A percentile compares a stretch with the other conserved stretches of the same genome.
phyloP scores from a whole-genome alignment of 2,888 invertebrate species.

The Zygaena filipendulae region DNA sequence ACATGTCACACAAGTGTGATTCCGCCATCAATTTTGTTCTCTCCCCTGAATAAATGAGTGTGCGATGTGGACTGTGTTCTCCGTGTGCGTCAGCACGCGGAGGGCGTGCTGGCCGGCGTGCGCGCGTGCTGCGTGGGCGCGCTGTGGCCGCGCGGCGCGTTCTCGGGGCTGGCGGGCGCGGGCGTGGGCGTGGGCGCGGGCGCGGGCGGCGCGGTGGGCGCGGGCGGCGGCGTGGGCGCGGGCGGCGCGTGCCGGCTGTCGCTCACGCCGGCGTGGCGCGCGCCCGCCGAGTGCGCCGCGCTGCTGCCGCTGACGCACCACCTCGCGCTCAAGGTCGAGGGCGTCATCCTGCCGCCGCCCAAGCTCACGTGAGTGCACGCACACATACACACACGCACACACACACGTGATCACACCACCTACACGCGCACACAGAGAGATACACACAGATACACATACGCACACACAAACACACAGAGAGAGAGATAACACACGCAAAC shows the following conservation, averaged over 20 bases:
- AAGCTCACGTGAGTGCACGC: constrained; percentile 80
- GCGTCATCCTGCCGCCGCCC: constrained; percentile 80
- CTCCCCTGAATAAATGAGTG: too few species aligned
- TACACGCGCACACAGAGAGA: not conserved
- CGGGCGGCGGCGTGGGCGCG: constrained; percentile 83
- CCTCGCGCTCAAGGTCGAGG: constrained; percentile 93
- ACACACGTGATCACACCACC: not conserved
- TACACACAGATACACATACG: too few species aligned
- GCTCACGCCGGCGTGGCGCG: constrained; percentile 44
- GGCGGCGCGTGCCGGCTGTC: constrained; percentile 58
- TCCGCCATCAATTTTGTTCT: too few species aligned
- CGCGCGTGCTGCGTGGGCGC: constrained; percentile 73
- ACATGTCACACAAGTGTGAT: too few species aligned
- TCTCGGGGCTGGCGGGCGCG: constrained; percentile 82
- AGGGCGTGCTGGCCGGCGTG: constrained; percentile 37
- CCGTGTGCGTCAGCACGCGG: too few species aligned
- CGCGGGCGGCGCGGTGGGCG: too few species aligned
- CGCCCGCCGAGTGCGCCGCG: constrained; percentile 84
- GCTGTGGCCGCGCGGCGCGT: constrained; percentile 84
- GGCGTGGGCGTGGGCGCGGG: too few species aligned
- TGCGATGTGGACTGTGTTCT: too few species aligned
- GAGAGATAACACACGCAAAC: too few species aligned
- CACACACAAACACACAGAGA: too few species aligned
- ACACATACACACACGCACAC: constrained; percentile 27
- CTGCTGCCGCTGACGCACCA: constrained; percentile 86